A percentile compares a stretch with the other conserved stretches of the same genome.
phyloP scores from a whole-genome alignment of 2,888 invertebrate genomes.

The Spodoptera exigua region DNA sequence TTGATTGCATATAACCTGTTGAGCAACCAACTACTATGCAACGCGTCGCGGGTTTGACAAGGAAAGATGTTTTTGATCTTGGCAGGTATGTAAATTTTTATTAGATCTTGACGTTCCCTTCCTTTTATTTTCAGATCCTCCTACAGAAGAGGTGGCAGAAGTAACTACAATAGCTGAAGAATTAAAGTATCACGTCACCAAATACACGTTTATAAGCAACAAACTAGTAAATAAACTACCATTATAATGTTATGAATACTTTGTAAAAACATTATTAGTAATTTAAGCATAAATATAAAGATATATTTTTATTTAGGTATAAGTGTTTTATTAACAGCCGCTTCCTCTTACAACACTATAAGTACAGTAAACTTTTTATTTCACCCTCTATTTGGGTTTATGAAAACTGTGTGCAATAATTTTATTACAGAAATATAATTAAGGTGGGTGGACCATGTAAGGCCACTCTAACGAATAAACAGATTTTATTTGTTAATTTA shows the following conservation, averaged over 20 bases:
- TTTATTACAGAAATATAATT: too few species aligned
- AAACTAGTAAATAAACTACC: slow-evolving; percentile 70
- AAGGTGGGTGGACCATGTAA: too few species aligned
- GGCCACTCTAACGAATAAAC: too few species aligned
- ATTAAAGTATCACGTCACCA: slow-evolving; percentile 78
- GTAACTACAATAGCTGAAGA: slow-evolving; percentile 77
- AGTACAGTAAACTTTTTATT: too few species aligned
- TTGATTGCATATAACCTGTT: too few species aligned
- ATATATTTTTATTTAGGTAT: background rate
- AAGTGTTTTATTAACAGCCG: background rate
- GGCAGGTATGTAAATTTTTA: too few species aligned
- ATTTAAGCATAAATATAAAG: background rate
- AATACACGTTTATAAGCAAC: slow-evolving; percentile 77
- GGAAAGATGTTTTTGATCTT: too few species aligned
- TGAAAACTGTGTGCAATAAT: too few species aligned
- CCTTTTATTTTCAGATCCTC: slow-evolving; percentile 76
- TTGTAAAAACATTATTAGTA: slow-evolving; percentile 8
- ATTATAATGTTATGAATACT: slow-evolving; percentile 35
- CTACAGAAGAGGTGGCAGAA: slow-evolving; percentile 77
- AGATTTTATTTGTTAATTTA: too few species aligned
- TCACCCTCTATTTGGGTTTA: background rate
- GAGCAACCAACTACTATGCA: too few species aligned
- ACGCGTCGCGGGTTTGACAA: too few species aligned
- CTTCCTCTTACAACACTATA: background rate
- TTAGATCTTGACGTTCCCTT: too few species aligned